Conservation (phyloP, 2,888 invertebrate species). For the Drosophila acutilabella region DNA sequence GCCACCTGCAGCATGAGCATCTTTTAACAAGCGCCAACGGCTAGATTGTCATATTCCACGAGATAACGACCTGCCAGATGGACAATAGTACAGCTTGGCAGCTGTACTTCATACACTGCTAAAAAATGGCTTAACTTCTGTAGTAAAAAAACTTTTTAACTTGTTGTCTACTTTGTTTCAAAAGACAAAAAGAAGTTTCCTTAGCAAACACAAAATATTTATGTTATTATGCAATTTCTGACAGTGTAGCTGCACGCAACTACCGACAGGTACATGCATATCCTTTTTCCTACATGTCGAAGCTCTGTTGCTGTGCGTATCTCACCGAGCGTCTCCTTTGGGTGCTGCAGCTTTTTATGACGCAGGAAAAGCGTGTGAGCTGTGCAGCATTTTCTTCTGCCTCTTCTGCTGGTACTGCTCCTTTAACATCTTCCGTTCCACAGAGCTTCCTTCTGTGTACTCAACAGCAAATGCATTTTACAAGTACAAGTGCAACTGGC, state of each 20-base stretch:
- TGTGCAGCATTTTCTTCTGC: slow-evolving; percentile 2
- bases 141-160: too few relatives aligned
- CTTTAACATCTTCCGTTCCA: slow-evolving; percentile 49
- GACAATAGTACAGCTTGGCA: slow-evolving; percentile 58
- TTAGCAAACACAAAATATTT: too few relatives aligned
- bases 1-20: slow-evolving; percentile 4
- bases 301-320: slow-evolving; percentile 34
- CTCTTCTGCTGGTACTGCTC: neutral
- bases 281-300: slow-evolving; percentile 62
- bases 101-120: slow-evolving; percentile 2
- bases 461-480: slow-evolving; percentile 65
- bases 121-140: neutral
- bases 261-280: slow-evolving; percentile 43
- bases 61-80: slow-evolving; percentile 67
- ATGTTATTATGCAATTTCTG: neutral
- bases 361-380: slow-evolving; percentile 39
- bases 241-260: neutral
- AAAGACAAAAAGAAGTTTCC: too few relatives aligned
- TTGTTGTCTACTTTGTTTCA: too few relatives aligned
- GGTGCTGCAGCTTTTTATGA: slow-evolving; percentile 41
- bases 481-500: slow-evolving; percentile 40
- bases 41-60: slow-evolving; percentile 72
- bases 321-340: slow-evolving; percentile 41
- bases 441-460: slow-evolving; percentile 44
- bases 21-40: slow-evolving; percentile 44